A percentile compares a stretch with the other conserved stretches of the same genome.
Conservation (phyloP, 2,113 vertebrate species). For the Corythornis madagascariensis region DNA sequence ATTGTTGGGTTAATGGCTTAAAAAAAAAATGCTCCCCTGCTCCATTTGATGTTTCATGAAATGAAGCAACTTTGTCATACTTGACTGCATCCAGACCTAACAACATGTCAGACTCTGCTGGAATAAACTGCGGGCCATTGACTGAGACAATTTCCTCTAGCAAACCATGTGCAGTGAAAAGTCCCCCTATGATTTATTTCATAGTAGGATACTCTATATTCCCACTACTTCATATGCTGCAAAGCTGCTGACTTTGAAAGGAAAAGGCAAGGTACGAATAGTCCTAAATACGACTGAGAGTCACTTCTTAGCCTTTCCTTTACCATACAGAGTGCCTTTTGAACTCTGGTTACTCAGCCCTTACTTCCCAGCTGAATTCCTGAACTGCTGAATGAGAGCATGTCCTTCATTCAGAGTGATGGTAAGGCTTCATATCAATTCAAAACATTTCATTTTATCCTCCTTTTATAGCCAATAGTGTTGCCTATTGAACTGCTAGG, state of each 20-base stretch:
- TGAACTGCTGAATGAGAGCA: not conserved
- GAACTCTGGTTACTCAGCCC: not conserved
- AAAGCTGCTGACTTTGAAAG: not conserved
- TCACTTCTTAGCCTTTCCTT: not conserved
- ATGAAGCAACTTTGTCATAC: constrained; percentile 52
- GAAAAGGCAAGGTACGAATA: not conserved
- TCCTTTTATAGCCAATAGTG: not conserved
- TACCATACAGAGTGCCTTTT: not conserved
- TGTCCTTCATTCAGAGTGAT: not conserved
- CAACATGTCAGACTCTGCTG: constrained; percentile 40
- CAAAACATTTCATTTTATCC: not conserved
- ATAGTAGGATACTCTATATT: not conserved
- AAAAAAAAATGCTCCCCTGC: constrained; percentile 27
- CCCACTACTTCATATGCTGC: not conserved
- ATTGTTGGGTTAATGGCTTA: constrained; percentile 64
- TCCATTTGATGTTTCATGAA: constrained; percentile 48
- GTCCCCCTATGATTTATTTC: constrained; percentile 16
- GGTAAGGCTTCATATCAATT: not conserved
- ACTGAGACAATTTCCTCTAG: constrained; percentile 11
- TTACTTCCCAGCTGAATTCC: not conserved
- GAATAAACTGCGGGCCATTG: constrained; percentile 52
- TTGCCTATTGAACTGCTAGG: not conserved
- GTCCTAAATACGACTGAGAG: not conserved
- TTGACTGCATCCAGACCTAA: constrained; percentile 26
- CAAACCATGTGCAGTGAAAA: constrained; percentile 43